Percentiles rank a stretch among this genome's conserved stretches.
Evolutionary conservation across 2,113 vertebrate species (phyloP).

Genomic region (Pao palembangensis): DNA sequence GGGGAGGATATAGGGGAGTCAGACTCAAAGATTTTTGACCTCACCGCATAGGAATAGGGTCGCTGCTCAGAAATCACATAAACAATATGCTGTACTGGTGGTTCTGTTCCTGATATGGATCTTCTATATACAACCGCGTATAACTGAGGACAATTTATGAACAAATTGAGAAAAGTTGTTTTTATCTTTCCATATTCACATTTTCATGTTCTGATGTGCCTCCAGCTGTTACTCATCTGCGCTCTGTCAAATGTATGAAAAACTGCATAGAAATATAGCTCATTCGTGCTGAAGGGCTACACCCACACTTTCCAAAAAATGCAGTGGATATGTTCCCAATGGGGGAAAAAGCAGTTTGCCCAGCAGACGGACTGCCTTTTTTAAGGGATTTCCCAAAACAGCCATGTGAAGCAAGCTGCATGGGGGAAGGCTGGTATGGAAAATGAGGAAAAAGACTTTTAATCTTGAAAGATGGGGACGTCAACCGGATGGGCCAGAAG

Average conservation of each 20-base stretch:
- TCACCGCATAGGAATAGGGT: slow-evolving; percentile 15
- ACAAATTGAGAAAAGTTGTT: slow-evolving; percentile 20
- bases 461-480: slow-evolving; percentile 53
- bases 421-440: slow-evolving; percentile 57
- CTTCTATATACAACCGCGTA: slow-evolving; percentile 6
- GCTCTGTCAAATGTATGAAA: slow-evolving; percentile 39
- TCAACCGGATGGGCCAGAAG: slow-evolving; percentile 55
- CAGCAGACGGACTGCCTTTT: slow-evolving; percentile 60
- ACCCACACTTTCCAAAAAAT: slow-evolving; percentile 72
- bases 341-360: slow-evolving; percentile 54
- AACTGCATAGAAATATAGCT: slow-evolving; percentile 52
- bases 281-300: slow-evolving; percentile 56
- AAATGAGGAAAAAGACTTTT: slow-evolving; percentile 57
- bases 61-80: too few species aligned
- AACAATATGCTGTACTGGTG: background rate
- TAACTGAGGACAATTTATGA: background rate
- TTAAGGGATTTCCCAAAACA: slow-evolving; percentile 71
- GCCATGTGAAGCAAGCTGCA: slow-evolving; percentile 48
- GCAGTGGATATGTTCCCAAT: slow-evolving; percentile 61
- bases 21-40: slow-evolving; percentile 28
- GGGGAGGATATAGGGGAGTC: slow-evolving; percentile 11
- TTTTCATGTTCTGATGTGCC: slow-evolving; percentile 50
- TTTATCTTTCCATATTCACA: slow-evolving; percentile 50
- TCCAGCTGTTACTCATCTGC: slow-evolving; percentile 46
- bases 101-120: background rate